Evolutionary conservation across 2,888 invertebrate genomes (phyloP).

Genomic region (Germaria angustata): DNA sequence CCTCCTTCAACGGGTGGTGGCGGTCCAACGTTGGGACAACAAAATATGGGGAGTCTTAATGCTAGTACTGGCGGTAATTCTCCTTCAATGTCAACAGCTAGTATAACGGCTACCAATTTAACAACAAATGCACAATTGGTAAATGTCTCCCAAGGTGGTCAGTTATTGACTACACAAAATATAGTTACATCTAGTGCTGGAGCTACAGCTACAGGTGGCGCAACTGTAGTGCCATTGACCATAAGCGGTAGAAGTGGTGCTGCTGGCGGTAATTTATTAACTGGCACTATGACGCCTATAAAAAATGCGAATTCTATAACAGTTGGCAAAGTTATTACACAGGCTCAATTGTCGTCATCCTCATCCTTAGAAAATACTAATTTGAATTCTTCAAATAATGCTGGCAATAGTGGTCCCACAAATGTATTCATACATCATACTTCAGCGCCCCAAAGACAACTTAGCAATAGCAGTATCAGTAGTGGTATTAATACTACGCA

Average conservation of each 20-base stretch:
- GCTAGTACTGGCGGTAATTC: slow-evolving; percentile 55
- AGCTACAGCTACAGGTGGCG: slow-evolving; percentile 71
- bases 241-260: slow-evolving; percentile 74
- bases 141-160: slow-evolving; percentile 73
- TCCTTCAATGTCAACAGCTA: slow-evolving; percentile 62
- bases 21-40: slow-evolving; percentile 67
- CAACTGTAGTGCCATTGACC: slow-evolving; percentile 78
- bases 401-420: slow-evolving; percentile 66
- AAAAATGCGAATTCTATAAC: slow-evolving; percentile 77
- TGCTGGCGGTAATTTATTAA: slow-evolving; percentile 74
- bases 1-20: slow-evolving; percentile 68
- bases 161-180: slow-evolving; percentile 72
- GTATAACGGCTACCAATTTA: slow-evolving; percentile 70
- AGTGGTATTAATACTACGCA: slow-evolving; percentile 65
- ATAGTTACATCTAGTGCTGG: slow-evolving; percentile 67
- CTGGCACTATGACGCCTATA: slow-evolving; percentile 78
- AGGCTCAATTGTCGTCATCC: slow-evolving; percentile 67
- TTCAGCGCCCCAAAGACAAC: slow-evolving; percentile 68
- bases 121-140: slow-evolving; percentile 72
- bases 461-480: slow-evolving; percentile 68
- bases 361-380: slow-evolving; percentile 56
- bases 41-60: slow-evolving; percentile 66
- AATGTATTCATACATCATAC: slow-evolving; percentile 76
- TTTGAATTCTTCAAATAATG: slow-evolving; percentile 28
- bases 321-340: slow-evolving; percentile 78